phyloP scores from a whole-genome alignment of 2,888 invertebrate genomes.

The Ochropleura plecta region DNA sequence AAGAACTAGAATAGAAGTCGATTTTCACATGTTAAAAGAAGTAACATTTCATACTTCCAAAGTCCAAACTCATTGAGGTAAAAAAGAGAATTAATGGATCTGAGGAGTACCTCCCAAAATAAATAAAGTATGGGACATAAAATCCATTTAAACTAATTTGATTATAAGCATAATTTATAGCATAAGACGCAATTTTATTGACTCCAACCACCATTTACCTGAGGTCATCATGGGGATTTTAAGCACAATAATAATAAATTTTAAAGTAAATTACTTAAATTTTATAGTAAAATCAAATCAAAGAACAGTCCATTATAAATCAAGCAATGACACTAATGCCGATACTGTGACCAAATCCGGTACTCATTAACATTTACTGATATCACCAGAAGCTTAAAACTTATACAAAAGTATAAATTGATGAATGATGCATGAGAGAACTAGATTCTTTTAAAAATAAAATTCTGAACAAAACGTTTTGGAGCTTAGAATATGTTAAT shows the following conservation, averaged over 20 bases:
- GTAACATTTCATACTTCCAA: background rate
- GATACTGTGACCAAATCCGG: slow-evolving; percentile 79
- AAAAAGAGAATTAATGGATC: background rate
- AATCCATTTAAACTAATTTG: slow-evolving; percentile 51
- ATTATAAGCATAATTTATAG: slow-evolving; percentile 46
- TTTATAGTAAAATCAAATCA: slow-evolving; percentile 68
- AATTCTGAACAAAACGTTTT: slow-evolving; percentile 65
- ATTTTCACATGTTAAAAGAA: background rate
- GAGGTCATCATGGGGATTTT: slow-evolving; percentile 48
- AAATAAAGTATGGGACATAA: slow-evolving; percentile 29
- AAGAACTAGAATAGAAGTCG: background rate
- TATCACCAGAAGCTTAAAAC: slow-evolving; percentile 85
- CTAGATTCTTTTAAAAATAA: slow-evolving; percentile 55
- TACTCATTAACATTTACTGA: slow-evolving; percentile 84
- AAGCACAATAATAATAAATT: slow-evolving; percentile 69
- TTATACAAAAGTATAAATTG: slow-evolving; percentile 81
- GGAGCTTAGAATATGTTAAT: slow-evolving; percentile 51
- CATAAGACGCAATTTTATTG: slow-evolving; percentile 50
- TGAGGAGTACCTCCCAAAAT: slow-evolving; percentile 5
- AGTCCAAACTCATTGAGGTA: background rate
- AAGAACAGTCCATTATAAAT: slow-evolving; percentile 77
- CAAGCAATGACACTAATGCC: slow-evolving; percentile 82
- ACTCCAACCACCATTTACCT: slow-evolving; percentile 37
- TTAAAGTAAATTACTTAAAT: slow-evolving; percentile 61
- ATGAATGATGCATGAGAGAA: slow-evolving; percentile 84